Conservation (phyloP, 2,797 vertebrate genomes). For the Chaetophractus vellerosus region DNA sequence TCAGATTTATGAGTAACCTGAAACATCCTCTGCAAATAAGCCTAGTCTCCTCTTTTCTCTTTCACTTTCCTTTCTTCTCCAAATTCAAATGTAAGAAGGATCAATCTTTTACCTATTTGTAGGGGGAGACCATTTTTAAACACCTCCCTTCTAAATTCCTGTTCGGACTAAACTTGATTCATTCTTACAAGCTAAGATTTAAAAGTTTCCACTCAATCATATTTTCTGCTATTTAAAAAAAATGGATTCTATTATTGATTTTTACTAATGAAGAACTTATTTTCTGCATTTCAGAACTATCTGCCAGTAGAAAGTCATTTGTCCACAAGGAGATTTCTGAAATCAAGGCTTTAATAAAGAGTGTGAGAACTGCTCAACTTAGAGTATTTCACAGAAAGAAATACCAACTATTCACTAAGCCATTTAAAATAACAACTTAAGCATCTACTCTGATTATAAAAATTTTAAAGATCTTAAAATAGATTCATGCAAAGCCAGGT, state of each 20-base stretch:
- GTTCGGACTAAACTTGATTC: background rate
- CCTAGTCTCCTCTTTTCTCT: background rate
- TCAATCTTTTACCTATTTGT: background rate
- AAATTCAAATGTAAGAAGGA: background rate
- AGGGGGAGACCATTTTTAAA: background rate
- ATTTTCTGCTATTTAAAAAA: background rate
- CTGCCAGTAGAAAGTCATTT: conserved; percentile 32
- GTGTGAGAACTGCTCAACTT: background rate
- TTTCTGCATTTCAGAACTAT: background rate
- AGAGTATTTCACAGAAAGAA: conserved; percentile 23
- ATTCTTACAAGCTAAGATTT: conserved; percentile 30
- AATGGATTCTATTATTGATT: background rate
- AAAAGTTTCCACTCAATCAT: background rate
- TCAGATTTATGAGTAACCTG: conserved; percentile 32
- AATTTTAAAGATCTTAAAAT: conserved; percentile 63
- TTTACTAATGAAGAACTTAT: background rate
- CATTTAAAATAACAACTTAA: conserved; percentile 16
- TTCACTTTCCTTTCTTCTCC: background rate
- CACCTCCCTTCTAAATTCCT: background rate
- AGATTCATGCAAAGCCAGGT: background rate
- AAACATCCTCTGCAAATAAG: background rate
- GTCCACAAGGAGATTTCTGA: conserved; percentile 9
- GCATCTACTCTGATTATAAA: background rate
- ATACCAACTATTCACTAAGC: background rate
- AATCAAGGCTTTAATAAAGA: conserved; percentile 44